Evolutionary conservation across 2,113 vertebrate genomes (phyloP).

Genomic region (Actenoides lindsayi): DNA sequence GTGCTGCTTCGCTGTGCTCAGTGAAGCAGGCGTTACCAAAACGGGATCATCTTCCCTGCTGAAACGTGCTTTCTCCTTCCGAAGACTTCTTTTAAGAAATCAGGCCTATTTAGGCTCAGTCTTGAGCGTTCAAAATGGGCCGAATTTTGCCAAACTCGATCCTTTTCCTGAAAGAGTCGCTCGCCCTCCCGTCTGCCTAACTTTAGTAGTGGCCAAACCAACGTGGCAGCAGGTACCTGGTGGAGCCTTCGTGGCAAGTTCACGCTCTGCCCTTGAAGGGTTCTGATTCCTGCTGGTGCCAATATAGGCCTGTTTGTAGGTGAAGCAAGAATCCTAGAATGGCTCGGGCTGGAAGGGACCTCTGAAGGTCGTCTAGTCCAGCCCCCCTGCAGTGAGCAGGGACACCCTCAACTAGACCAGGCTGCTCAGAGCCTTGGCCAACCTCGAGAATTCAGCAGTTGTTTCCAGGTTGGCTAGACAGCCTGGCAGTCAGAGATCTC

Average conservation of each 20-base stretch:
- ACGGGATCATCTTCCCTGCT: neutral
- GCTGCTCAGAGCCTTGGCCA: too few relatives aligned
- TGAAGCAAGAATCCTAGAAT: neutral
- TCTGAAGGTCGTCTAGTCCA: too few relatives aligned
- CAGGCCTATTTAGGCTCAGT: neutral
- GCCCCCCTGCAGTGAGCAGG: too few relatives aligned
- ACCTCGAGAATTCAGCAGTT: neutral
- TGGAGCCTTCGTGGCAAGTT: neutral
- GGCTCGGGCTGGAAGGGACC: too few relatives aligned
- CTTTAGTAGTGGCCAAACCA: neutral
- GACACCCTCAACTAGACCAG: too few relatives aligned
- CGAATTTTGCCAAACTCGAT: neutral
- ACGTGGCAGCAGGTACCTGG: neutral
- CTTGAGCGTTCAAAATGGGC: neutral
- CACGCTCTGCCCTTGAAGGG: neutral
- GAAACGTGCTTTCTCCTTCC: conserved; percentile 2
- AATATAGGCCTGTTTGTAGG: neutral
- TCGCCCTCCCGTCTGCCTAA: neutral
- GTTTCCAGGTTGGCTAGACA: neutral
- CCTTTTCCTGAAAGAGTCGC: neutral
- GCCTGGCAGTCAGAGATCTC: neutral
- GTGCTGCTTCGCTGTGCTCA: conserved; percentile 26
- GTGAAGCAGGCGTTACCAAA: neutral
- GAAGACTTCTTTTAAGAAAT: neutral
- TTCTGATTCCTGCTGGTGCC: neutral